Base-by-base conservation (phyloP, 1,140 invertebrate species). In the Sesamia nonagrioides region DNA sequence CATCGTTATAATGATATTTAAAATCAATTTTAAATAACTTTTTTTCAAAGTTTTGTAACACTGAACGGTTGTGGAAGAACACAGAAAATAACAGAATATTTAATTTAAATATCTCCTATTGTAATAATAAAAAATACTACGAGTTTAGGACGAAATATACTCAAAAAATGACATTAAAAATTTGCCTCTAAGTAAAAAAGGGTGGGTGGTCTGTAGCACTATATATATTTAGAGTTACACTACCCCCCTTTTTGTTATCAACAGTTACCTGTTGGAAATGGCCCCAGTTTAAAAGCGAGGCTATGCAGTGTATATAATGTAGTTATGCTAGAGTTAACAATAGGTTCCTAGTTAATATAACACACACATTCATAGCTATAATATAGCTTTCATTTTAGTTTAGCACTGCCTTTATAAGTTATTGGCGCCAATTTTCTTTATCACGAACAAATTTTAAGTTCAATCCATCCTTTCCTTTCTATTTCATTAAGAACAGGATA, bases 341-440 rank as follows among this genome's bases (percentile, higher is more conserved):
- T 40, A 66, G 35, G 61, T 42, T 66, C 61, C 61, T 66, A 66
- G 61, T 17, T 42, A 42, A 9, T 21, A 56, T 1, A 21, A 58
- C 18, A 58, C 18, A 58, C 18, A 58, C 18, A 13, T 27, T 66
- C 45, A 45, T 42, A 21, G 40, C 37, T 66, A 66, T 42, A 42
- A 11, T 21, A 45, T 17, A 61, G 15, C 33, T n/a, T 61, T 61
- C 60, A n/a, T n/a, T n/a, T 61, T 35, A 3, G 35, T 61, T 15
- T 40, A 61, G 60, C 27, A 61, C 35, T 40, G 60, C 35, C 60
- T 61, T 58, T 35, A 45, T 27, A 13, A 42, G 15, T 13, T 18
- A 18, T 35, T 63, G 60, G 40, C 60, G 15, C 42, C 9, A 40
- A 7, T 52, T 7, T 40, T 40, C 37, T 40, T 40, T 7, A 40